phyloP scores from a whole-genome alignment of 2,113 vertebrate species.

The Phylloscopus whistleri region DNA sequence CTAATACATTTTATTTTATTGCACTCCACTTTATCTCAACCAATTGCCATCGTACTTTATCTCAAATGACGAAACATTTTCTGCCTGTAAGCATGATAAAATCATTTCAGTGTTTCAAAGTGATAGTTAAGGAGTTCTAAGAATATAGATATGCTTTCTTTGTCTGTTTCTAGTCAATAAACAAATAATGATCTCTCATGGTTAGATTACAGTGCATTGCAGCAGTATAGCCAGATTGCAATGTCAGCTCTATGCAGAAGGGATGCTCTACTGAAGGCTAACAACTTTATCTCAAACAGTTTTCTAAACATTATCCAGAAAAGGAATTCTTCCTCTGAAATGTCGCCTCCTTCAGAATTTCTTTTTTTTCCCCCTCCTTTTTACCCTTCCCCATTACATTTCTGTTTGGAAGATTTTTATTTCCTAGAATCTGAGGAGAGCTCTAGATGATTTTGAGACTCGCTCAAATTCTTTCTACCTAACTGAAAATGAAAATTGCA shows the following conservation, averaged over 20 bases:
- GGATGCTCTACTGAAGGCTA: not conserved
- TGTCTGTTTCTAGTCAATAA: not conserved
- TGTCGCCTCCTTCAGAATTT: not conserved
- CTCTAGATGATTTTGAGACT: not conserved
- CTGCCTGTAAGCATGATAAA: not conserved
- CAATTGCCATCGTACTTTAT: conserved; percentile 4
- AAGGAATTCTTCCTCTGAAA: not conserved
- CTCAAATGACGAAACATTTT: not conserved
- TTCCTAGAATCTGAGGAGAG: not conserved
- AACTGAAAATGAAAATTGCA: not conserved
- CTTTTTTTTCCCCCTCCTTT: fast-evolving
- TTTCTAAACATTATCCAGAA: not conserved
- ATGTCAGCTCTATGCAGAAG: not conserved
- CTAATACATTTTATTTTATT: conserved; percentile 45
- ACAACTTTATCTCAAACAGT: not conserved
- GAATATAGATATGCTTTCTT: not conserved
- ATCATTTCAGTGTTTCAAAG: conserved; percentile 18
- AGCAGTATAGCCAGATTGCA: not conserved
- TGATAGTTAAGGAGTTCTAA: not conserved
- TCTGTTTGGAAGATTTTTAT: not conserved
- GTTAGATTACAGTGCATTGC: not conserved
- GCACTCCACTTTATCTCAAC: not conserved
- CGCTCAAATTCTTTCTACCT: not conserved
- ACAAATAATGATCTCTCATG: not conserved
- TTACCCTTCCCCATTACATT: not conserved